Conservation (phyloP, 2,888 invertebrate genomes). For the Dysmachus trigonus region DNA sequence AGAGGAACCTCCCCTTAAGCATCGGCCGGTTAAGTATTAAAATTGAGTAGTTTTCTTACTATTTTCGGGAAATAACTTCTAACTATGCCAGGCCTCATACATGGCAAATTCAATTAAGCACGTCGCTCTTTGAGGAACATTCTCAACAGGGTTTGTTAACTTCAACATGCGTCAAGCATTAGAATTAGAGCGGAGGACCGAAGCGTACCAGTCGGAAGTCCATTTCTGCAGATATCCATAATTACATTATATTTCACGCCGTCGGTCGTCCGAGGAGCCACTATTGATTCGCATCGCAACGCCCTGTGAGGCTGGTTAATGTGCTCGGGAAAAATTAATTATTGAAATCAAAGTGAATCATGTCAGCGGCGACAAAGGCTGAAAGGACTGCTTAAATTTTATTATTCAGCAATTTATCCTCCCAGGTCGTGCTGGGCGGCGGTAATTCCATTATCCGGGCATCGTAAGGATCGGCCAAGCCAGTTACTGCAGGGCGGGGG, state of each 20-base stretch:
- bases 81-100: neutral
- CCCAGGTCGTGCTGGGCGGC: neutral
- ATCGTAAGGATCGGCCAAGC: neutral
- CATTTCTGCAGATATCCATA: neutral
- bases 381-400: neutral
- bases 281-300: neutral
- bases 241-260: neutral
- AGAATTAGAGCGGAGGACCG: neutral
- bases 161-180: neutral
- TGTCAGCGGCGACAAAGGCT: neutral
- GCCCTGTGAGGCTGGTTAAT: neutral
- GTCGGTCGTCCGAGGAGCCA: neutral
- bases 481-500: neutral
- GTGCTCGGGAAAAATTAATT: neutral
- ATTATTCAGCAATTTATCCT: neutral
- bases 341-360: neutral
- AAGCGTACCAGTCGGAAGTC: neutral
- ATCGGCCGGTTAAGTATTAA: no score
- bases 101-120: neutral
- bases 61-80: neutral
- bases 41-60: neutral
- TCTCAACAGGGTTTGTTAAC: neutral
- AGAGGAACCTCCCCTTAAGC: no score
- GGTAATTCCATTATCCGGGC: neutral
- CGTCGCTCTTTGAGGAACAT: neutral